A percentile compares a stretch with the other conserved stretches of the same genome.
Conservation (phyloP, 2,113 vertebrate species). For the Diadophis punctatus region DNA sequence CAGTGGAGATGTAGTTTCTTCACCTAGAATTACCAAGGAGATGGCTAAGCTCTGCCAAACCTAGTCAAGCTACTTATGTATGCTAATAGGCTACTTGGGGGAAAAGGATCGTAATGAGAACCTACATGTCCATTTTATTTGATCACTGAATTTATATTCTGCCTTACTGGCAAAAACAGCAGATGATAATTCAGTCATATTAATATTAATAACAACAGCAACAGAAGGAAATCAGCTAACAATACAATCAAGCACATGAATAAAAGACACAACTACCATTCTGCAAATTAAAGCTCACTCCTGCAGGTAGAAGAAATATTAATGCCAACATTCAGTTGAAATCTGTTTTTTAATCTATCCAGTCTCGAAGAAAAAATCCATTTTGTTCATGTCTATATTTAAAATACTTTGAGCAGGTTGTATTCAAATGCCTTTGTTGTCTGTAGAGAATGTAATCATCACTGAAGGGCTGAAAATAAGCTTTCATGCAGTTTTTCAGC, state of each 20-base stretch:
- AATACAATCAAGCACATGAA: not conserved
- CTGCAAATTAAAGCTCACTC: not conserved
- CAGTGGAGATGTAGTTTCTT: not conserved
- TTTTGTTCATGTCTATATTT: not conserved
- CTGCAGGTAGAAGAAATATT: not conserved
- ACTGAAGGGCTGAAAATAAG: not conserved
- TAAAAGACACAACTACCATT: not conserved
- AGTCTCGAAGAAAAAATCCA: not conserved
- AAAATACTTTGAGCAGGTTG: not conserved
- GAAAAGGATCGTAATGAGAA: not conserved
- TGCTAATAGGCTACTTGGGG: not conserved
- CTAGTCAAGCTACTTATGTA: not conserved
- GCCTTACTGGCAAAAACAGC: not conserved
- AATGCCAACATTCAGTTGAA: not conserved
- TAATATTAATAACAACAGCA: not conserved
- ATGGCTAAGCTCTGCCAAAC: not conserved
- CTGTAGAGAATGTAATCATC: not conserved
- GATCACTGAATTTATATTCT: not conserved
- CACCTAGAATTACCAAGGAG: not conserved
- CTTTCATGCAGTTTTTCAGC: not conserved
- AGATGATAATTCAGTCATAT: not conserved
- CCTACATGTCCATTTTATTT: not conserved
- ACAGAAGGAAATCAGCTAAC: not conserved
- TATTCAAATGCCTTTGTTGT: not conserved
- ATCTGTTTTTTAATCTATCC: not conserved